A percentile compares a stretch with the other conserved stretches of the same genome.
Conservation (phyloP, 1,140 invertebrate species). For the Armadillidium nasatum region DNA sequence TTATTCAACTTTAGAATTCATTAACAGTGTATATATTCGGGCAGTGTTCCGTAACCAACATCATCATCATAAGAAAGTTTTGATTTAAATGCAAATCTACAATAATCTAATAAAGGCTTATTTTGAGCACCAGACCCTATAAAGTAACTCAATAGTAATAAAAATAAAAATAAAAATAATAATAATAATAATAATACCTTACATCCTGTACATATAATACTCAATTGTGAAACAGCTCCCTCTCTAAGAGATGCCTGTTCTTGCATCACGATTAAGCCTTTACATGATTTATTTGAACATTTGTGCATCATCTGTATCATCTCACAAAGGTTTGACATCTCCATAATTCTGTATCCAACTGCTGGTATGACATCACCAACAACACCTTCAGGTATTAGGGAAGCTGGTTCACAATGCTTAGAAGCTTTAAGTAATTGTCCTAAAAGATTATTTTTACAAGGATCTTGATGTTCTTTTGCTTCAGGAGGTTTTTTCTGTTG, state of each 20-base stretch:
- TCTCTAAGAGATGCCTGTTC: slow-evolving; percentile 41
- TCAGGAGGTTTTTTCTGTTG: background rate
- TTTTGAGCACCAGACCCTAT: no score
- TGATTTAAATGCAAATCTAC: no score
- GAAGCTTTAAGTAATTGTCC: slow-evolving; percentile 44
- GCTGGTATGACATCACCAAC: slow-evolving; percentile 44
- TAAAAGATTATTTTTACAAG: slow-evolving; percentile 39
- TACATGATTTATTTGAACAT: slow-evolving; percentile 28
- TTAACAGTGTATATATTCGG: no score
- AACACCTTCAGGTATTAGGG: slow-evolving; percentile 41
- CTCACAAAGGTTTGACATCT: slow-evolving; percentile 42
- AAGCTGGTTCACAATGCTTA: slow-evolving; percentile 42
- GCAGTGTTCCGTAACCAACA: no score
- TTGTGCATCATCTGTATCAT: slow-evolving; percentile 43
- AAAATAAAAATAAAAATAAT: background rate
- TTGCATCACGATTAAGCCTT: slow-evolving; percentile 40
- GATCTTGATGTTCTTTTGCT: slow-evolving; percentile 26
- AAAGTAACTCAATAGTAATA: no score
- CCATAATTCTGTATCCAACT: slow-evolving; percentile 42
- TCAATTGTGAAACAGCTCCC: slow-evolving; percentile 41
- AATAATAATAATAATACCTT: slow-evolving; percentile 25
- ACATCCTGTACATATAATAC: slow-evolving; percentile 42
- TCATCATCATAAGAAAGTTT: no score
- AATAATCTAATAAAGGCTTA: no score
- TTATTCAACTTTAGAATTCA: no score